These are phyloP conservation scores for Cryptotermes secundus DNA, from an alignment of 1,140 invertebrate genomes.

Conservation along the genomic window DNA sequence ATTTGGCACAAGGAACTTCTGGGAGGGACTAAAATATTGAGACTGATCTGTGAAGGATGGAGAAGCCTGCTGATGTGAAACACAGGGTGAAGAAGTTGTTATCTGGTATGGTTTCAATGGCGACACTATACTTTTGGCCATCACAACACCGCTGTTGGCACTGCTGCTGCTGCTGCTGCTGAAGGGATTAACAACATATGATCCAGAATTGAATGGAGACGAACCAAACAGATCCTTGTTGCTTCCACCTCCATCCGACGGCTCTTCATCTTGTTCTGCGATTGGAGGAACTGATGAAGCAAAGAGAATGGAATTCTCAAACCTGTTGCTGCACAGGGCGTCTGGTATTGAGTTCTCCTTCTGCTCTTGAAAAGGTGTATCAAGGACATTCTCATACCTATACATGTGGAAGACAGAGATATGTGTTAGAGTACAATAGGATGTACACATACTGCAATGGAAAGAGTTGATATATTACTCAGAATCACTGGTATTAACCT, in stretches of 20 bases:
- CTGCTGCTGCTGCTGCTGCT: not conserved
- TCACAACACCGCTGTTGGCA: not conserved
- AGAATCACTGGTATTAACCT: too few species aligned
- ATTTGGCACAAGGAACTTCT: not conserved
- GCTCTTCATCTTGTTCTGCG: conserved; percentile 34
- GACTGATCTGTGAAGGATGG: conserved; percentile 27
- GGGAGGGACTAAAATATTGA: conserved; percentile 13
- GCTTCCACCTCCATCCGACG: conserved; percentile 15
- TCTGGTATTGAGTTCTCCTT: conserved; percentile 18
- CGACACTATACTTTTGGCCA: not conserved
- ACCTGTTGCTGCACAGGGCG: conserved; percentile 11
- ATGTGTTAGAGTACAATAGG: too few species aligned
- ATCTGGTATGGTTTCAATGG: not conserved
- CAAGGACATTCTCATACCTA: conserved; percentile 20
- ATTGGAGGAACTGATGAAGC: conserved; percentile 40
- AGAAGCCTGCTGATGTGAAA: conserved; percentile 39
- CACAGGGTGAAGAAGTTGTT: conserved; percentile 30
- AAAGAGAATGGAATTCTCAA: conserved; percentile 39
- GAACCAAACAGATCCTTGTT: conserved; percentile 57
- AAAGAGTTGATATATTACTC: too few species aligned
- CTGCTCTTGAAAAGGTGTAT: not conserved
- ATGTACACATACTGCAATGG: too few species aligned
- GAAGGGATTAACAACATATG: conserved; percentile 42
- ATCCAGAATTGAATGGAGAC: conserved; percentile 52
- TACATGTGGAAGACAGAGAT: not conserved